Evolutionary conservation across 2,888 invertebrate species (phyloP), one percentile per base, ranked within the genome.

Genomic region (Drosophila mimica): DNA sequence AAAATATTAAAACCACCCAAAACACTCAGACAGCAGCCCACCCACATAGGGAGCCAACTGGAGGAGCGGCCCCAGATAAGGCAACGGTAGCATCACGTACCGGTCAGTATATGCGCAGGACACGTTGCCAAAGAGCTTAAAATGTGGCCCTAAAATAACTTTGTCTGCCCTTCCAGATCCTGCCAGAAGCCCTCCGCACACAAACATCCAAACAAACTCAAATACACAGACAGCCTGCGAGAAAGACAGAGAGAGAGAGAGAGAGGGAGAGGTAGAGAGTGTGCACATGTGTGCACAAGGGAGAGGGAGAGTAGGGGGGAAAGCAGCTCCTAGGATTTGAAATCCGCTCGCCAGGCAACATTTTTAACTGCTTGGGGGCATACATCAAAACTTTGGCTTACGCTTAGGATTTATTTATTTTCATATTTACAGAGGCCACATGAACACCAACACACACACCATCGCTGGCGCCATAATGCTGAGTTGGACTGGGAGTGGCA

Each of bases 301-400:
- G 63, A 34, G 38, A 9, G 13, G 1, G 8, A n/a, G 53, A 13
- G 40, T 7, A 17, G 13, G 25, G 48, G 40, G 64, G 53, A 25
- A 20, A 53, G 61, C 67, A 73, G 77, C 77, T 81, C 83, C 85
- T 86, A 86, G 85, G 85, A 86, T 82, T 88, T 83, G 76, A 74
- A 82, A 79, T 70, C 71, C 84, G 79, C 82, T 82, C 71, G 65
- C 56, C 79, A 70, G 77, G 79, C 77, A 76, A 76, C 82, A 79
- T 84, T 86, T 84, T 84, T 86, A 90, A 83, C 87, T 89, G 88
- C 88, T 83, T 85, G 83, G 85, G 87, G 90, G 89, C 89, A 88
- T 89, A 88, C 90, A 90, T 88, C 89, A 91, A 83, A 90, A 84
- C 88, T 90, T 90, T 90, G 81, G 87, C 90, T 91, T 88, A 87